These are phyloP conservation scores for Leistus spinibarbis DNA, from an alignment of 2,888 invertebrate genomes.

Conservation along the genomic window DNA sequence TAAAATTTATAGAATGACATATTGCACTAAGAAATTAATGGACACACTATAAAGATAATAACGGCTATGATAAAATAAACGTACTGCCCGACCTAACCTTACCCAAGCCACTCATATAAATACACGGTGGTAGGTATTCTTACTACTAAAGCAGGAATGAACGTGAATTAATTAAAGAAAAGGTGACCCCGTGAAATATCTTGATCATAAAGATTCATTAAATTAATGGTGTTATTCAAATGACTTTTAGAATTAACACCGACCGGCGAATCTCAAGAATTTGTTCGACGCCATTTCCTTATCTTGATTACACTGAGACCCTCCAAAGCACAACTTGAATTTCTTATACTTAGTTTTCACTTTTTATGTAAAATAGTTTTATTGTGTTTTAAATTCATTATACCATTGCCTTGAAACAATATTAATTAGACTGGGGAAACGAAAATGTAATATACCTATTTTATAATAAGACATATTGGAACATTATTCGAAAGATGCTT, in stretches of 20 bases:
- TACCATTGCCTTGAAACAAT: no score
- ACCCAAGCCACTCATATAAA: not conserved
- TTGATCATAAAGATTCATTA: not conserved
- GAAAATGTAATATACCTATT: no score
- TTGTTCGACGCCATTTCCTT: not conserved
- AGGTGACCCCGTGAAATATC: not conserved
- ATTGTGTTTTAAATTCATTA: no score
- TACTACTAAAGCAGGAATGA: constrained; percentile 8
- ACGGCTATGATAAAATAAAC: constrained; percentile 8
- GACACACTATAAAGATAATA: constrained; percentile 26
- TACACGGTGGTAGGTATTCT: constrained; percentile 7
- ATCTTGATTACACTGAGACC: not conserved
- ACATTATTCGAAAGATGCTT: no score
- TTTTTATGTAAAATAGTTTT: no score
- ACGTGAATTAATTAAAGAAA: constrained; percentile 14
- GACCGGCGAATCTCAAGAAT: not conserved
- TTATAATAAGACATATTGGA: no score
- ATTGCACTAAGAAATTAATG: constrained; percentile 21
- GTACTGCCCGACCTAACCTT: not conserved
- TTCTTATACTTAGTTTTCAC: no score
- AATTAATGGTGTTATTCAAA: not conserved
- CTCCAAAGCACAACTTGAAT: no score
- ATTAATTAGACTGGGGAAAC: no score
- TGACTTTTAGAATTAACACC: not conserved
- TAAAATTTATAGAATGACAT: constrained; percentile 21